Evolutionary conservation across 1,140 invertebrate species (phyloP).

Genomic region (Monochamus saltuarius): DNA sequence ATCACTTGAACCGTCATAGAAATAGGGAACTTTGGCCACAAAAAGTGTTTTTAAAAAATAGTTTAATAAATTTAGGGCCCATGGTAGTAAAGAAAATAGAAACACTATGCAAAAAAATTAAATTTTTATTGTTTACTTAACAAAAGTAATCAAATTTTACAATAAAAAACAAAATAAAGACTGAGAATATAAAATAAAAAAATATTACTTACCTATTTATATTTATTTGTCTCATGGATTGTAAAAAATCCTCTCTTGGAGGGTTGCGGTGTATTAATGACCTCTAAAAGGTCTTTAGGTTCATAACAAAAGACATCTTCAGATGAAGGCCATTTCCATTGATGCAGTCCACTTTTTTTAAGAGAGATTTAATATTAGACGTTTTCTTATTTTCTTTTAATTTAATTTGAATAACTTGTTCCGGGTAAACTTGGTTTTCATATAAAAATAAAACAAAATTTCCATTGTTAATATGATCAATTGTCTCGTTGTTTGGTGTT

Average conservation of each 20-base stretch:
- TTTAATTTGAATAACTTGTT: conserved; percentile 13
- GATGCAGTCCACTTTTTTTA: conserved; percentile 7
- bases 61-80: background rate
- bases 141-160: no score
- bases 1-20: background rate
- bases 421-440: conserved; percentile 10
- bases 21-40: background rate
- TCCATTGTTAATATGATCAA: background rate
- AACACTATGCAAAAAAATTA: no score
- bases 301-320: conserved; percentile 15
- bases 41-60: background rate
- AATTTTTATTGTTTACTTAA: no score
- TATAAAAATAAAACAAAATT: conserved; percentile 12
- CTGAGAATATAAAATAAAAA: background rate
- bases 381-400: conserved; percentile 1
- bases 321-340: conserved; percentile 10
- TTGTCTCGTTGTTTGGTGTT: background rate
- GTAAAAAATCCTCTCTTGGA: conserved; percentile 13
- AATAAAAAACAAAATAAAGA: no score
- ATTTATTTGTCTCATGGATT: conserved; percentile 3
- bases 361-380: conserved; percentile 19
- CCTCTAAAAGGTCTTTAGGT: conserved; percentile 8
- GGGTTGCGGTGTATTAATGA: conserved; percentile 3
- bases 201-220: background rate
- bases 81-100: background rate